phyloP scores from a whole-genome alignment of 1,140 invertebrate species.

The Chymomyza costata region DNA sequence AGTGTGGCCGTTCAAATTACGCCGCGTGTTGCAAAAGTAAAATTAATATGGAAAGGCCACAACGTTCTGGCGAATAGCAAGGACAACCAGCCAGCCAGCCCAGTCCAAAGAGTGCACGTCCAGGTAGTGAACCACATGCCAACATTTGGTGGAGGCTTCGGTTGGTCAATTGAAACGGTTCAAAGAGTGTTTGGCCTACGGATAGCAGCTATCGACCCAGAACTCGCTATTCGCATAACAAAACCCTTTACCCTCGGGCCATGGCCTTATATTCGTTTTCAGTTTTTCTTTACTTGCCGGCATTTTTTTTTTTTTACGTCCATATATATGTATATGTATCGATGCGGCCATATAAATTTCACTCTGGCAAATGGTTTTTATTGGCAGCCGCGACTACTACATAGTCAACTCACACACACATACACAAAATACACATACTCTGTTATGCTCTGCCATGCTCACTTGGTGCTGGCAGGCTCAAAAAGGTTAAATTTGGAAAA shows the following conservation, averaged over 20 bases:
- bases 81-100: constrained; percentile 22
- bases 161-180: constrained; percentile 64
- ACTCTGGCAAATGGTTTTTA: constrained; percentile 70
- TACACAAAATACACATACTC: too few relatives aligned
- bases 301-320: constrained; percentile 4
- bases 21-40: constrained; percentile 22
- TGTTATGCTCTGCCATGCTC: too few relatives aligned
- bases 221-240: constrained; percentile 1
- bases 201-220: constrained; percentile 22
- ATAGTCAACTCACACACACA: background rate
- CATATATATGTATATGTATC: constrained; percentile 30
- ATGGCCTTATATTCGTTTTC: constrained; percentile 3
- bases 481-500: constrained; percentile 73
- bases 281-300: constrained; percentile 1
- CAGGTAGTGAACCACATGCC: background rate
- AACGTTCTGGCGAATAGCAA: background rate
- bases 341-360: constrained; percentile 68
- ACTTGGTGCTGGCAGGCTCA: constrained; percentile 39
- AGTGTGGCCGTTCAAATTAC: constrained; percentile 26
- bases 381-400: constrained; percentile 44
- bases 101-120: background rate
- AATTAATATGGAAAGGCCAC: constrained; percentile 6
- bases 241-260: background rate
- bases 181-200: constrained; percentile 47
- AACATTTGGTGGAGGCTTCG: constrained; percentile 5